Evolutionary conservation across 1,140 invertebrate genomes (phyloP).

Genomic region (Pseudomyrmex sp.): DNA sequence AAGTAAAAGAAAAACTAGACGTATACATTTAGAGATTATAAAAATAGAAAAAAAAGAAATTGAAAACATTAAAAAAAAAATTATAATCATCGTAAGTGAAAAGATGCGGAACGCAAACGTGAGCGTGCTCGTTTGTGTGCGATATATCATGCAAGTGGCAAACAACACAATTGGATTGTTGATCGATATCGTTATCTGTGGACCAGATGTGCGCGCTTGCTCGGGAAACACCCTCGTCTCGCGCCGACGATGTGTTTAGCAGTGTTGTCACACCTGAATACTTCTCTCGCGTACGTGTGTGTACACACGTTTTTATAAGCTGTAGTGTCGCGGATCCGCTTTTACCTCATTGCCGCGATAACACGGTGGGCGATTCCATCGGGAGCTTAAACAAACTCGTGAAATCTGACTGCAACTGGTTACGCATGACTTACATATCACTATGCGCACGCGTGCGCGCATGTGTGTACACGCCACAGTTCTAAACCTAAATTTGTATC

Average conservation of each 20-base stretch:
- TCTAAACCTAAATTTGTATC: conserved; percentile 12
- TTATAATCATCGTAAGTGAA: neutral
- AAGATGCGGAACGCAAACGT: neutral
- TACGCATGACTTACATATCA: neutral
- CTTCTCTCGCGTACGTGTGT: neutral
- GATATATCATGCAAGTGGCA: conserved; percentile 22
- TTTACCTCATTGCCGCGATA: conserved; percentile 40
- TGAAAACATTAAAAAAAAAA: conserved; percentile 7
- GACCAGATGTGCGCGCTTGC: conserved; percentile 45
- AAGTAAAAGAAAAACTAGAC: no score
- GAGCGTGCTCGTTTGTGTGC: neutral
- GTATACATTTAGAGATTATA: no score
- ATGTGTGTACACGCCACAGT: no score
- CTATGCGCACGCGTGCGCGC: neutral
- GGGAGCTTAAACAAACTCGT: conserved; percentile 21
- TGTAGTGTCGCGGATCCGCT: conserved; percentile 21
- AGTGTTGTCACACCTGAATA: conserved; percentile 42
- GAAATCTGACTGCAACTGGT: conserved; percentile 56
- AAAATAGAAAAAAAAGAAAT: neutral
- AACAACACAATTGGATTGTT: conserved; percentile 40
- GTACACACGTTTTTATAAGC: conserved; percentile 1
- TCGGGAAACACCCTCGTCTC: conserved; percentile 18
- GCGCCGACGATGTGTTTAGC: neutral
- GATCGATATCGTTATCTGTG: conserved; percentile 51
- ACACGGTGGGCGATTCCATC: conserved; percentile 29